Conservation (phyloP, 2,797 vertebrate genomes). For the Epinephelus malabaricus region DNA sequence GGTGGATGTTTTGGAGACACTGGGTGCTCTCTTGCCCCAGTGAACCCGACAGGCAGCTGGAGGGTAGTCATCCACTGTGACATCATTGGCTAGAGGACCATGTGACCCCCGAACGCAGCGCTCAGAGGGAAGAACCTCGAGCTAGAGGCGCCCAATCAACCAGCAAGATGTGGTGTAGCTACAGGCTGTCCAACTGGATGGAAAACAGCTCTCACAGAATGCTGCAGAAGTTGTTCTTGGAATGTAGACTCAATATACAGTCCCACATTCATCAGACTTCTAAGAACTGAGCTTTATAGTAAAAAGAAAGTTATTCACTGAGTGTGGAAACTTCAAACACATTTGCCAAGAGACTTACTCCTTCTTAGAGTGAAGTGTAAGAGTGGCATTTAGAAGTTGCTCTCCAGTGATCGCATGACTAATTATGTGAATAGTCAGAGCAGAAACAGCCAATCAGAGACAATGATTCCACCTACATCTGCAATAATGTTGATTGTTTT, state of each 20-base stretch:
- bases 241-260: background rate
- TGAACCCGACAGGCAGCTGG: slow-evolving; percentile 58
- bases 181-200: slow-evolving; percentile 53
- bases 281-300: background rate
- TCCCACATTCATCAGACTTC: slow-evolving; percentile 2
- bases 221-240: slow-evolving; percentile 21
- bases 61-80: slow-evolving; percentile 61
- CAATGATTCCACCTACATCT: too few species aligned
- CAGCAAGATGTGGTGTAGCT: slow-evolving; percentile 52
- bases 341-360: background rate
- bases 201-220: slow-evolving; percentile 29
- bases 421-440: too few species aligned
- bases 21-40: slow-evolving; percentile 49
- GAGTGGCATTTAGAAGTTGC: too few species aligned
- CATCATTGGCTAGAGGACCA: slow-evolving; percentile 65
- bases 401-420: too few species aligned
- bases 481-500: too few species aligned
- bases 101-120: slow-evolving; percentile 31
- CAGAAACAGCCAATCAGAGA: too few species aligned
- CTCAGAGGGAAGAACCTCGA: slow-evolving; percentile 57
- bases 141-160: slow-evolving; percentile 54
- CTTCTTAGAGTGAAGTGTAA: background rate
- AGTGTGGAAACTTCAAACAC: background rate
- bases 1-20: slow-evolving; percentile 34
- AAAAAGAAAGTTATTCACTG: too few species aligned